Conservation (phyloP, 2,113 vertebrate species). For the Martes martes region DNA sequence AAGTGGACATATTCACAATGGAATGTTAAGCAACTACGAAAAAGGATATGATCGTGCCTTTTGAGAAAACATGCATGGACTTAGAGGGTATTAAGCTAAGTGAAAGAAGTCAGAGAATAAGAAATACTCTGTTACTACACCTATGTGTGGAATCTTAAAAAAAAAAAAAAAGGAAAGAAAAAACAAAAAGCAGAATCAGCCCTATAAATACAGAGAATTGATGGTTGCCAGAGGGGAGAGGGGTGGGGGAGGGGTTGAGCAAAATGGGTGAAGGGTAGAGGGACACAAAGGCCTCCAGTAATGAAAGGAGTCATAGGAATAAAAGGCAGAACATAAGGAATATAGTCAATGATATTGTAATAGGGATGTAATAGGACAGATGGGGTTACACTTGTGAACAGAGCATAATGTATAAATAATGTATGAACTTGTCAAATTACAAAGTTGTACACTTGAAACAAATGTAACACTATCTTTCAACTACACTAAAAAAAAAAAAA, state of each 20-base stretch:
- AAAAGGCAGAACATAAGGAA: background rate
- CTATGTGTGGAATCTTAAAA: background rate
- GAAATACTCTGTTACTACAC: background rate
- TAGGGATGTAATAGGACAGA: background rate
- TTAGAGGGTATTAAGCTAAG: background rate
- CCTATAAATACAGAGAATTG: background rate
- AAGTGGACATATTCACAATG: background rate
- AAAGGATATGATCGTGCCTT: background rate
- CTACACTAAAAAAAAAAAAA: background rate
- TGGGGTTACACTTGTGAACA: background rate
- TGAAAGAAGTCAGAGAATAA: background rate
- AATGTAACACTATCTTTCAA: background rate
- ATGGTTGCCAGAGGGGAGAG: background rate
- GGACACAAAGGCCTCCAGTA: background rate
- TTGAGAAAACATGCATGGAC: background rate
- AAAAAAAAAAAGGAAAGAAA: background rate
- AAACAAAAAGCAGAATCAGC: background rate
- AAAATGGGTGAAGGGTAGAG: background rate
- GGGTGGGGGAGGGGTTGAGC: background rate
- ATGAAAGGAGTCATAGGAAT: background rate
- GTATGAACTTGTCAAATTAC: background rate
- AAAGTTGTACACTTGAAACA: background rate
- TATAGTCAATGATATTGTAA: background rate
- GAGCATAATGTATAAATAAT: background rate
- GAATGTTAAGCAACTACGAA: background rate